Conservation (phyloP, 2,797 vertebrate species). For the Bradypodion ventrale region DNA sequence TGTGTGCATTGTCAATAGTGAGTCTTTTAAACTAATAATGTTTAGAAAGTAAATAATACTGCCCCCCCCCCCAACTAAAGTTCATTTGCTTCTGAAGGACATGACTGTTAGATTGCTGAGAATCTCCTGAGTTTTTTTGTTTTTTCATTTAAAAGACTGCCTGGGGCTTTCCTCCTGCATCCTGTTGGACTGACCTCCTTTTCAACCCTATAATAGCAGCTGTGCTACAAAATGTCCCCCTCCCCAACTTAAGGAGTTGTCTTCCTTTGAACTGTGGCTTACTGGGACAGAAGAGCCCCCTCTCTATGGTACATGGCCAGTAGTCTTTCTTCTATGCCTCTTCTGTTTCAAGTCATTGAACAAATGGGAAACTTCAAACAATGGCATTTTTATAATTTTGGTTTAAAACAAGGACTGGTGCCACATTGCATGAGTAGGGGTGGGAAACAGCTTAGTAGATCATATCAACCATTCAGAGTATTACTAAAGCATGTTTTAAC, state of each 20-base stretch:
- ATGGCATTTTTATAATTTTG: conserved; percentile 58
- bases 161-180: conserved; percentile 80
- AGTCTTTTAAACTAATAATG: conserved; percentile 62
- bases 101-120: conserved; percentile 75
- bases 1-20: conserved; percentile 58
- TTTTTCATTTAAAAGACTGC: conserved; percentile 88
- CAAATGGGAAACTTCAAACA: conserved; percentile 64
- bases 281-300: conserved; percentile 72
- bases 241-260: conserved; percentile 66
- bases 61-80: conserved; percentile 71
- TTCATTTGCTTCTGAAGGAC: conserved; percentile 80
- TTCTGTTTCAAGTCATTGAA: conserved; percentile 64
- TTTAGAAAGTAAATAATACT: conserved; percentile 72
- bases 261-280: conserved; percentile 83
- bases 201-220: conserved; percentile 84
- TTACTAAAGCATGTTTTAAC: conserved; percentile 8
- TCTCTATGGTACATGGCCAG: conserved; percentile 66
- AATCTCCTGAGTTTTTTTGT: conserved; percentile 86
- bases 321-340: conserved; percentile 57
- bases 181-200: conserved; percentile 94
- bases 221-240: conserved; percentile 74
- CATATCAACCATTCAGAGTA: conserved; percentile 41
- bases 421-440: conserved; percentile 35
- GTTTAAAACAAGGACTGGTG: conserved; percentile 46
- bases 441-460: conserved; percentile 50